These are phyloP conservation scores for Metallyticus violacea DNA, from an alignment of 2,888 invertebrate species.

Conservation along the genomic window DNA sequence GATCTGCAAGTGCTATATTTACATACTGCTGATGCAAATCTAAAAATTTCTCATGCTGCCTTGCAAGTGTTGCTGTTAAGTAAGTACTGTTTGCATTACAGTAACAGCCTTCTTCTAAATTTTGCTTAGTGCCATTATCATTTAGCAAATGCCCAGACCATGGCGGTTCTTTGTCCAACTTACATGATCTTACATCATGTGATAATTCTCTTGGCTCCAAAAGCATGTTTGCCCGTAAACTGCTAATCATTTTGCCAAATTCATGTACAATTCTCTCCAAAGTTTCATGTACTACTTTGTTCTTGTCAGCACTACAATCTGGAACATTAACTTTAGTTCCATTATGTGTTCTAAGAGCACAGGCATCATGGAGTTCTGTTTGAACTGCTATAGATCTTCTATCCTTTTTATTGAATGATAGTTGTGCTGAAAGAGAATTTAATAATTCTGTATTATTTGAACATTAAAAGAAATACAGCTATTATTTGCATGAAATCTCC, in stretches of 20 bases:
- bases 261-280: not conserved
- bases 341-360: not conserved
- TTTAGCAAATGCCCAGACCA: not conserved
- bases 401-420: not conserved
- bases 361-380: not conserved
- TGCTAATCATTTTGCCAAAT: not conserved
- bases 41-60: not conserved
- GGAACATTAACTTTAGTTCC: no score
- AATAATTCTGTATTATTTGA: no score
- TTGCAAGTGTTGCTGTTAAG: not conserved
- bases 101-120: not conserved
- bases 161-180: not conserved
- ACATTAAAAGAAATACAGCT: no score
- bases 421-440: no score
- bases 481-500: no score
- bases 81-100: no score
- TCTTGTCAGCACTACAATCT: not conserved
- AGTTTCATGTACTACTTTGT: not conserved
- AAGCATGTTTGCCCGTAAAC: not conserved
- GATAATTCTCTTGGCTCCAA: not conserved
- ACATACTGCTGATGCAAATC: no score
- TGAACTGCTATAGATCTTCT: not conserved
- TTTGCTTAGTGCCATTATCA: not conserved
- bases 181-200: not conserved
- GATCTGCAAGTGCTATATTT: no score